phyloP scores from a whole-genome alignment of 2,888 invertebrate genomes.

The Steromphala cineraria region DNA sequence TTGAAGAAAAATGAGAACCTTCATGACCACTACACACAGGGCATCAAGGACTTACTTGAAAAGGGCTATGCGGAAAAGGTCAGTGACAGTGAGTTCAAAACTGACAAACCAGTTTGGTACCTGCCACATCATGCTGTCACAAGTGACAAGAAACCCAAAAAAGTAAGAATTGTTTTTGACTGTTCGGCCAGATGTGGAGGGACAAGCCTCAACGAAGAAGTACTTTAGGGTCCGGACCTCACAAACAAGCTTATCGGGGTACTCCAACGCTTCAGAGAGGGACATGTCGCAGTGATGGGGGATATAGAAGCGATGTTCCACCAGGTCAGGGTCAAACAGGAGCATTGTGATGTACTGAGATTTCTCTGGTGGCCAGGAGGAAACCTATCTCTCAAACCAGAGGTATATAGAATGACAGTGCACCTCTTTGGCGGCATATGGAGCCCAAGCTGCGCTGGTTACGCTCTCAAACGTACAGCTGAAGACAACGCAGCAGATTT shows the following conservation, averaged over 20 bases:
- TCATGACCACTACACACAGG: constrained; percentile 1
- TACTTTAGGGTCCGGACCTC: constrained; percentile 35
- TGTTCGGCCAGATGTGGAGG: constrained; percentile 31
- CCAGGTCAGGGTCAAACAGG: constrained; percentile 27
- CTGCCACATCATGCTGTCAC: constrained; percentile 20
- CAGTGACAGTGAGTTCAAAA: background rate
- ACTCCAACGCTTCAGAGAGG: constrained; percentile 31
- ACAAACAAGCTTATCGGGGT: constrained; percentile 33
- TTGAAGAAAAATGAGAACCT: constrained; percentile 14
- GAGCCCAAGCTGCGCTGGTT: constrained; percentile 22
- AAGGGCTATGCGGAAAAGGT: constrained; percentile 34
- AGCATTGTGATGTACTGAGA: constrained; percentile 29
- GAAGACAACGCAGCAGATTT: background rate
- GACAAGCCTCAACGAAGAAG: constrained; percentile 29
- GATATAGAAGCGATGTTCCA: constrained; percentile 40
- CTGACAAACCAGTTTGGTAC: constrained; percentile 18
- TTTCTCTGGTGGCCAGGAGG: constrained; percentile 29
- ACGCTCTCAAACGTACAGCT: constrained; percentile 7
- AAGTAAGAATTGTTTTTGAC: constrained; percentile 37
- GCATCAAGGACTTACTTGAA: constrained; percentile 22
- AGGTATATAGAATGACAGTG: constrained; percentile 23
- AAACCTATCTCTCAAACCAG: background rate
- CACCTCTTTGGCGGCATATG: constrained; percentile 22
- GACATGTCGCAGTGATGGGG: constrained; percentile 25
- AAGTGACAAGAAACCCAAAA: constrained; percentile 17